A percentile compares a stretch with the other conserved stretches of the same genome.
phyloP scores from a whole-genome alignment of 2,797 vertebrate genomes.

The Macropus fuliginosus region DNA sequence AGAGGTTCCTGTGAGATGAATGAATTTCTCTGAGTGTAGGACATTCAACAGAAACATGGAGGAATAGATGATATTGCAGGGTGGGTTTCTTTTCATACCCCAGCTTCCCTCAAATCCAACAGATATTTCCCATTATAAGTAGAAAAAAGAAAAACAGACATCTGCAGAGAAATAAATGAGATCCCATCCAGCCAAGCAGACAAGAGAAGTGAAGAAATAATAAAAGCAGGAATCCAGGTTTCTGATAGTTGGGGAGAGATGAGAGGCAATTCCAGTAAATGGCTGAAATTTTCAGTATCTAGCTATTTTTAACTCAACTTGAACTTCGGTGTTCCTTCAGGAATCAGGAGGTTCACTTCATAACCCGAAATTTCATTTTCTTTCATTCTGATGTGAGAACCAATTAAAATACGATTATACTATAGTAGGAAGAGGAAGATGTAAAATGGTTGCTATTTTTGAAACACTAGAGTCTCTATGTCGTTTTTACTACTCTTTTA shows the following conservation, averaged over 20 bases:
- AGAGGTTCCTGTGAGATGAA: neutral
- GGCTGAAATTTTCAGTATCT: neutral
- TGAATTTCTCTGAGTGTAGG: neutral
- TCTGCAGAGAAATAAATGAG: neutral
- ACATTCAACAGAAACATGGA: neutral
- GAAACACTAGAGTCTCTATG: neutral
- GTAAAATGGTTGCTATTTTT: neutral
- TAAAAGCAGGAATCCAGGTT: neutral
- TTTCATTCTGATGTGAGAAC: neutral
- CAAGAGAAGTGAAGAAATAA: neutral
- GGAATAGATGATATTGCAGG: neutral
- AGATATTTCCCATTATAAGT: neutral
- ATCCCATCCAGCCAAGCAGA: neutral
- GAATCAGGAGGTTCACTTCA: neutral
- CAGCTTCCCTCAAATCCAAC: neutral
- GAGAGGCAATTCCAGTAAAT: neutral
- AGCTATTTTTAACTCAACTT: neutral
- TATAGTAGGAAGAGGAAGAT: neutral
- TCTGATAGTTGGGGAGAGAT: neutral
- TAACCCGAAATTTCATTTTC: neutral
- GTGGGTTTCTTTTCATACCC: neutral
- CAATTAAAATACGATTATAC: neutral
- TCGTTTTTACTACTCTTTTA: neutral
- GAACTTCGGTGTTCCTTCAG: neutral
- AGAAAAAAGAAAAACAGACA: neutral